phyloP scores from a whole-genome alignment of 64 coral and sea anemone genomes.

The Orbicella faveolata region DNA sequence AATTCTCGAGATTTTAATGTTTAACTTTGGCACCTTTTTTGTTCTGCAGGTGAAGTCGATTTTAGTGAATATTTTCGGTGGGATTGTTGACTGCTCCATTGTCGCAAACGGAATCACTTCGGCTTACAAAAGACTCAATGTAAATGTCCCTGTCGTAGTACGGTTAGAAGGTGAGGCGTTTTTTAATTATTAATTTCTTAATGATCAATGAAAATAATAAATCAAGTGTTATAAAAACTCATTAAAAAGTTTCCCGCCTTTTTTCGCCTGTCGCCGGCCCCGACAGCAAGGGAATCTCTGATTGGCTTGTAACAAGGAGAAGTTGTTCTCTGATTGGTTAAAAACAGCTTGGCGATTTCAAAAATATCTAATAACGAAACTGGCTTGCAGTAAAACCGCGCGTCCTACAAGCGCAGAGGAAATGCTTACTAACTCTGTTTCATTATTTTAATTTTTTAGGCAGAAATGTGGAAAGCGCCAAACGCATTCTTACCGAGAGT shows the following conservation, averaged over 20 bases:
- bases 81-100: slow-evolving; percentile 89
- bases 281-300: background rate
- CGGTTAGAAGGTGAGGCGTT: slow-evolving; percentile 76
- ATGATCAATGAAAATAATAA: background rate
- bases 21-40: background rate
- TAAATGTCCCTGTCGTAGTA: slow-evolving; percentile 80
- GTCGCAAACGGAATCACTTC: slow-evolving; percentile 87
- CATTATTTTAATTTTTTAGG: slow-evolving; percentile 25
- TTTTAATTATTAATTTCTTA: background rate
- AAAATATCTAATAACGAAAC: too few species aligned
- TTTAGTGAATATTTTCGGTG: slow-evolving; percentile 96
- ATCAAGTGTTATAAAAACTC: background rate
- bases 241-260: background rate
- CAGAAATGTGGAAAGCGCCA: slow-evolving; percentile 66
- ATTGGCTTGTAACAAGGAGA: background rate
- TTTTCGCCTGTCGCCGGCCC: background rate
- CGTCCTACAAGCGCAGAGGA: background rate
- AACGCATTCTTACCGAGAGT: slow-evolving; percentile 62
- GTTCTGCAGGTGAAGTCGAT: slow-evolving; percentile 83
- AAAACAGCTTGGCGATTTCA: too few species aligned
- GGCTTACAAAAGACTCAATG: slow-evolving; percentile 85
- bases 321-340: too few species aligned
- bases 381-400: background rate
- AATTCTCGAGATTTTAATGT: background rate
- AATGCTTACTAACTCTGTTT: background rate